Base-by-base conservation (phyloP, 2,888 invertebrate species). In the Drosophila merina region DNA sequence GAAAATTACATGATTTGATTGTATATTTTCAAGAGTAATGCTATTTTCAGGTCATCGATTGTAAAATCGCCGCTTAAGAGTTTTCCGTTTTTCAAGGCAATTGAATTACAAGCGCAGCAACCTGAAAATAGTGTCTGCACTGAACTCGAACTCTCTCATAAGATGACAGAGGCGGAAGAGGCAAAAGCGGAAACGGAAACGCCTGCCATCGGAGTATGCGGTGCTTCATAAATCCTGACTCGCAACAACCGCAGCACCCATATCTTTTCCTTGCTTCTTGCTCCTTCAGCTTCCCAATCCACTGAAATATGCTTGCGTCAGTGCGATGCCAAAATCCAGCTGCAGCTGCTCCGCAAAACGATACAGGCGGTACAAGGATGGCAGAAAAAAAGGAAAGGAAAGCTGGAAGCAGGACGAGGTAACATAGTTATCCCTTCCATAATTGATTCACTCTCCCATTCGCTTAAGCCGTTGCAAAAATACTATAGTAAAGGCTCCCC, bases 61-160 rank as follows among this genome's bases (percentile, higher is more conserved):
- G 64, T 68, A 74, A 74, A 79, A 73, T 79, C 83, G 76, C 26
- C 68, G 30, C 30, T 62, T 28, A 63, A 64, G 25, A 72, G 76
- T 60, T 76, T 66, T 58, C 74, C 26, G 68, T 47, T 68, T 68
- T 56, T 68, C 20, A 68, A 44, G 60, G 86, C 84, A 86, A 86
- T 79, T 80, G 86, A 86, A 86, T 79, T 77, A 86, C 77, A 84
- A 79, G 66, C 51, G 56, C 67, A 56, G 54, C 54, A 79, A 86
- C 79, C 83, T 82, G 82, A 67, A 72, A 67, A 66, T 63, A 72
- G 56, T 57, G 58, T 48, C 57, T 45, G 59, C 50, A 40, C 51
- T 6, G 48, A 9, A n/a, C 47, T 7, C 12, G 31, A 31, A 20
- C 49, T 12, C 47, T 47, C 36, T 69, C 55, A 47, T 10, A 51